These are phyloP conservation scores for Ochotona princeps DNA, from an alignment of 2,113 vertebrate species.

Conservation along the genomic window DNA sequence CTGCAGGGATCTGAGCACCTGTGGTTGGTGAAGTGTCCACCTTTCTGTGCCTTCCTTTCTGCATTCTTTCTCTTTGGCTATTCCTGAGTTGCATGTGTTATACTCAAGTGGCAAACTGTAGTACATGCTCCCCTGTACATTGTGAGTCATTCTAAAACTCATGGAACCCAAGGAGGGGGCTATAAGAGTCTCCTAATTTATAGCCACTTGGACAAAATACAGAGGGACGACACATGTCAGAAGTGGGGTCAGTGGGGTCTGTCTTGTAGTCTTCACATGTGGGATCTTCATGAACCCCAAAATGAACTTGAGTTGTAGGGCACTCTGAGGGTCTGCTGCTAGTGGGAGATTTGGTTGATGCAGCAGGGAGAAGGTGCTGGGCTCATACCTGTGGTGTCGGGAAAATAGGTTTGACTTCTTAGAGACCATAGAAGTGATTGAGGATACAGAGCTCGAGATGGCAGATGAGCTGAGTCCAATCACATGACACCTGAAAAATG, in stretches of 20 bases:
- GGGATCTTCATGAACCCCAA: background rate
- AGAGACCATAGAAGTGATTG: background rate
- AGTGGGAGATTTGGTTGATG: background rate
- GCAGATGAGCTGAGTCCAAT: background rate
- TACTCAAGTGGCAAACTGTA: background rate
- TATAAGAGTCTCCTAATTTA: background rate
- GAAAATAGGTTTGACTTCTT: background rate
- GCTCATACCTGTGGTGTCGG: background rate
- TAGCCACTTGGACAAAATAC: background rate
- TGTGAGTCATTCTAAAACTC: background rate
- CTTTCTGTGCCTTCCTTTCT: background rate
- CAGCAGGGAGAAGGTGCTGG: no score
- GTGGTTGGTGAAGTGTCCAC: background rate
- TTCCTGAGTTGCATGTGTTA: background rate
- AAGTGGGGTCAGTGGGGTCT: fast-evolving
- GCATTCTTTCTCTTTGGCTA: background rate
- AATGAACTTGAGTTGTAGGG: no score
- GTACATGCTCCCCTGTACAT: background rate
- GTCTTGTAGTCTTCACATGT: background rate
- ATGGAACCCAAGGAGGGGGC: background rate
- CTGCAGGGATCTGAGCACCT: background rate
- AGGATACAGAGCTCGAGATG: background rate
- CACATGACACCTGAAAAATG: background rate
- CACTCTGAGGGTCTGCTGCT: background rate
- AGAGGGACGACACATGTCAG: background rate